These are phyloP conservation scores for Pterophyllum scalare DNA, from an alignment of 2,113 vertebrate genomes.

Conservation along the genomic window DNA sequence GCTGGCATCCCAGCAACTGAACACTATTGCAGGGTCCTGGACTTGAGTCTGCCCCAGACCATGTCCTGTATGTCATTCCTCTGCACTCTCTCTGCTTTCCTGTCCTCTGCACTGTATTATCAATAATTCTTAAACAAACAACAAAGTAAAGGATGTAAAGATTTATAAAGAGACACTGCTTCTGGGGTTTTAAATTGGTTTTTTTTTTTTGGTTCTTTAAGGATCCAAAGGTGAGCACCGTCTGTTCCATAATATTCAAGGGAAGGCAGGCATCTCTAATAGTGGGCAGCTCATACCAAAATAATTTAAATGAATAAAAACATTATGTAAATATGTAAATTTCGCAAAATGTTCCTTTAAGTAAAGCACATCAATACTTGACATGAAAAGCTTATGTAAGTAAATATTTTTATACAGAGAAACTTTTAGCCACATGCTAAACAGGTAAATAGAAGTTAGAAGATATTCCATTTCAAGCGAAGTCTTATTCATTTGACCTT, in stretches of 20 bases:
- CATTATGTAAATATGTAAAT: not conserved
- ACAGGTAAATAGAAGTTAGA: not conserved
- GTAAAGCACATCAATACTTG: conserved; percentile 1
- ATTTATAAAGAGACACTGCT: not conserved
- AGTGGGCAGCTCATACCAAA: not conserved
- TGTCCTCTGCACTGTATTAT: not conserved
- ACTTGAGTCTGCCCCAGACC: not conserved
- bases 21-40: not conserved
- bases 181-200: not conserved
- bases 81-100: not conserved
- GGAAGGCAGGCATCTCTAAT: not conserved
- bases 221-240: not conserved
- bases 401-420: not conserved
- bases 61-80: not conserved
- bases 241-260: not conserved
- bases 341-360: conserved; percentile 5
- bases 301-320: not conserved
- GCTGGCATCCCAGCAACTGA: not conserved
- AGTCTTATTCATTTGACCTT: not conserved
- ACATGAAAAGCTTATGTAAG: conserved; percentile 11
- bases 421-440: not conserved
- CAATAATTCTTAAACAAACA: not conserved
- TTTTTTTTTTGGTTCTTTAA: not conserved
- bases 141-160: not conserved
- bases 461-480: not conserved